Conservation (phyloP, 1,140 invertebrate genomes). For the Drosophila ohnishii region DNA sequence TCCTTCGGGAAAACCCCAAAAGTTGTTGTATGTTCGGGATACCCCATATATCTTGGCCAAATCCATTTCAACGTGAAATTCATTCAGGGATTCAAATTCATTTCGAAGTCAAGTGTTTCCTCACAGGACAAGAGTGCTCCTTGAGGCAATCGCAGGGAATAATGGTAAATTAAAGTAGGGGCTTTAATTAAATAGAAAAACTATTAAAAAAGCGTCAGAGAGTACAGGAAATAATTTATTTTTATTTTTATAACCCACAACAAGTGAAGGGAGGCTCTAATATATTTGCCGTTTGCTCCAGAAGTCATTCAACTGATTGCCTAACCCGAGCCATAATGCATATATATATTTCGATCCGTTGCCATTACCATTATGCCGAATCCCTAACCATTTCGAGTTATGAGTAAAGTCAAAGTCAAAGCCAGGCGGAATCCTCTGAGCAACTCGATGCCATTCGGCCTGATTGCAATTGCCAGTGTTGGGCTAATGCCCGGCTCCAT, state of each 20-base stretch:
- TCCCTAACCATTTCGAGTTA: slow-evolving; percentile 6
- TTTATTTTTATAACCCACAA: background rate
- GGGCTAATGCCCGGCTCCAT: slow-evolving; percentile 29
- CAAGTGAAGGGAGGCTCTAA: background rate
- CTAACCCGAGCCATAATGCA: background rate
- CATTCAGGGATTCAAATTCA: slow-evolving; percentile 9
- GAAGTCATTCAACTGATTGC: slow-evolving; percentile 2
- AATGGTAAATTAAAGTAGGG: background rate
- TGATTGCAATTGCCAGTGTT: slow-evolving; percentile 37
- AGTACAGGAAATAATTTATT: too few species aligned
- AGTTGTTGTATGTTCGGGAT: background rate
- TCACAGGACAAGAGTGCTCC: background rate
- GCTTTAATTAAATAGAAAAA: background rate
- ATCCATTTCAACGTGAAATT: slow-evolving; percentile 3
- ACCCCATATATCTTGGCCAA: background rate
- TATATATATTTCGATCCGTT: background rate
- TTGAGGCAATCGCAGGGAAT: background rate
- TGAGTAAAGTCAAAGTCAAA: slow-evolving; percentile 38
- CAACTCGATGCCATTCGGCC: slow-evolving; percentile 28
- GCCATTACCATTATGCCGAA: slow-evolving; percentile 16
- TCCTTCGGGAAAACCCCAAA: slow-evolving; percentile 6
- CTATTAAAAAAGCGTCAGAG: background rate
- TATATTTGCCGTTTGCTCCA: background rate
- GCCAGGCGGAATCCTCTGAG: slow-evolving; percentile 24
- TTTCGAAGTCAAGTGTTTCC: background rate